These are phyloP conservation scores for Scaptodrosophila latifasciaeformis DNA, from an alignment of 2,888 invertebrate genomes.

Conservation along the genomic window DNA sequence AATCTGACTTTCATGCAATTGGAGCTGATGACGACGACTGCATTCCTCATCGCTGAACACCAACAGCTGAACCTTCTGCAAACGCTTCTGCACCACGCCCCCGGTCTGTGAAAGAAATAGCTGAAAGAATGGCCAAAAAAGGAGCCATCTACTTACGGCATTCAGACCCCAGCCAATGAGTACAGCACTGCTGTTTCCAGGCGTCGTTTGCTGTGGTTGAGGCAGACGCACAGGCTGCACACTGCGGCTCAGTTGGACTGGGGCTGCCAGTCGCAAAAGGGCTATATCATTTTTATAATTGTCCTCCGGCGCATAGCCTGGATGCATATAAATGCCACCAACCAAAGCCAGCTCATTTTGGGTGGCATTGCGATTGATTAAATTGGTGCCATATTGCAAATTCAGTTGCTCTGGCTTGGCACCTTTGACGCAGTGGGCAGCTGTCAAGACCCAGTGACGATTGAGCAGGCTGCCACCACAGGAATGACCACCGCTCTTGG, in stretches of 20 bases:
- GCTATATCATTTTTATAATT: conserved; percentile 68
- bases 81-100: conserved; percentile 62
- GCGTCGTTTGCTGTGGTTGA: conserved; percentile 39
- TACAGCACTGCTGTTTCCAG: conserved; percentile 45
- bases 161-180: conserved; percentile 74
- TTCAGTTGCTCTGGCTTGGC: conserved; percentile 45
- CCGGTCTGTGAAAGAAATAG: conserved; percentile 69
- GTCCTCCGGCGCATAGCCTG: conserved; percentile 57
- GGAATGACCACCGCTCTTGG: conserved; percentile 58
- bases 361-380: conserved; percentile 48
- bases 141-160: conserved; percentile 45
- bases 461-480: conserved; percentile 71
- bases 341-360: conserved; percentile 54
- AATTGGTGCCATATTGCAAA: conserved; percentile 68
- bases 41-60: conserved; percentile 73
- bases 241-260: conserved; percentile 35
- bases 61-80: conserved; percentile 73
- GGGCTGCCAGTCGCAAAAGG: conserved; percentile 51
- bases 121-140: not conserved
- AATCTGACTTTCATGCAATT: conserved; percentile 70
- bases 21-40: conserved; percentile 56
- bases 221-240: conserved; percentile 65
- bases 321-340: conserved; percentile 58
- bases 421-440: conserved; percentile 69
- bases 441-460: conserved; percentile 69